Conservation (phyloP, 2,797 vertebrate species). For the Catharus ustulatus region DNA sequence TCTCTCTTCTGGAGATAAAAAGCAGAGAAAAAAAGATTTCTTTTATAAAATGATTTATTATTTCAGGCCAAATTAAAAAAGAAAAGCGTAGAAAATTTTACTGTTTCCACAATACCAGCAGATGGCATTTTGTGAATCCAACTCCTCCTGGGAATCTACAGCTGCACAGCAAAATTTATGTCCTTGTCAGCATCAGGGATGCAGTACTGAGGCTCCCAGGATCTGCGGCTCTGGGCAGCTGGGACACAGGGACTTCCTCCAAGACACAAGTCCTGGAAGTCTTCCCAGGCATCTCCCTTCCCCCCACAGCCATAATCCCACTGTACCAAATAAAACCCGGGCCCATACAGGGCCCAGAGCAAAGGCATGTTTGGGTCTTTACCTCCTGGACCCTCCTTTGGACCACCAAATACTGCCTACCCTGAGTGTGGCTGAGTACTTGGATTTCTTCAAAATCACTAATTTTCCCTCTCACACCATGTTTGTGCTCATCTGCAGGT, state of each 20-base stretch:
- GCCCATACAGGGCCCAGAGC: neutral
- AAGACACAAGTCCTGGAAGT: neutral
- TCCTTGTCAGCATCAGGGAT: conserved; percentile 42
- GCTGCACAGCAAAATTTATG: conserved; percentile 59
- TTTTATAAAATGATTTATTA: neutral
- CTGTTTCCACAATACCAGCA: conserved; percentile 51
- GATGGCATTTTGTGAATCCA: conserved; percentile 50
- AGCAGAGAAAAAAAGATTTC: neutral
- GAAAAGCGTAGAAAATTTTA: neutral
- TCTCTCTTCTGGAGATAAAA: neutral
- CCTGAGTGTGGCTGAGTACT: rapidly evolving
- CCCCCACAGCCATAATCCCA: neutral
- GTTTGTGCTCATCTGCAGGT: neutral
- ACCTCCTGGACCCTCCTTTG: neutral
- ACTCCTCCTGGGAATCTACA: conserved; percentile 40
- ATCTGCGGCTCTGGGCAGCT: neutral
- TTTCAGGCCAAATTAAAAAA: conserved; percentile 18
- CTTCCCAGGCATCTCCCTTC: neutral
- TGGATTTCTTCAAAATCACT: neutral
- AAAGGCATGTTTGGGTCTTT: neutral
- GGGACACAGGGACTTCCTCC: neutral
- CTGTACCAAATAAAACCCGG: neutral
- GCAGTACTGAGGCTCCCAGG: conserved; percentile 24
- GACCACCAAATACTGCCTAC: neutral
- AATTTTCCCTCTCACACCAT: neutral